A percentile compares a stretch with the other conserved stretches of the same genome.
Evolutionary conservation across 2,888 invertebrate genomes (phyloP).

Genomic region (Bellardia bayeri): DNA sequence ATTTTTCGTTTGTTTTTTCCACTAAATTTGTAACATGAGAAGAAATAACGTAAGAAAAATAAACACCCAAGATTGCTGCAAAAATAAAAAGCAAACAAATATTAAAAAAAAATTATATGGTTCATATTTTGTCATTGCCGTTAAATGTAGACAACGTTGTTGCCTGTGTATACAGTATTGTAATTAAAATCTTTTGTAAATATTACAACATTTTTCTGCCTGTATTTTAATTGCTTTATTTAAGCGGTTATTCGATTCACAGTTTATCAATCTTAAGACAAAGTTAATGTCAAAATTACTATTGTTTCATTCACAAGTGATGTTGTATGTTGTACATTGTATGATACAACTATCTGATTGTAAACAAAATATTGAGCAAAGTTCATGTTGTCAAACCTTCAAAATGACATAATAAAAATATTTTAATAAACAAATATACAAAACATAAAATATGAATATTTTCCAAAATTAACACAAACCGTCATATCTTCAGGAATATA

Average conservation of each 20-base stretch:
- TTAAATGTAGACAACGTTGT: constrained; percentile 25
- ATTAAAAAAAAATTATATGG: constrained; percentile 22
- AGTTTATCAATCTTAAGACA: constrained; percentile 11
- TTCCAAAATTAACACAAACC: too few species aligned
- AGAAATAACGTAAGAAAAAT: constrained; percentile 11
- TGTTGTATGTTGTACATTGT: too few species aligned
- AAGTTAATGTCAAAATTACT: constrained; percentile 3
- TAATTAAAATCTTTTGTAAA: constrained; percentile 52
- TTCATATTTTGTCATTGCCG: constrained; percentile 45
- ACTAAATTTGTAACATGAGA: constrained; percentile 48
- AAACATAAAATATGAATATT: too few species aligned
- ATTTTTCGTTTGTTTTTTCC: neutral
- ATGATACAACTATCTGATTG: too few species aligned
- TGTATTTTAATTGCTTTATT: neutral
- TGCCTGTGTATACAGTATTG: neutral
- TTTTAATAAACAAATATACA: too few species aligned
- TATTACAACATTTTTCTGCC: constrained; percentile 14
- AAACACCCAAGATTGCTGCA: constrained; percentile 34
- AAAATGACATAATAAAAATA: too few species aligned
- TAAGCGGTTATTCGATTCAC: constrained; percentile 9
- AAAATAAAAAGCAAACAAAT: neutral
- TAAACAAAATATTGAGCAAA: too few species aligned
- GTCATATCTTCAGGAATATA: too few species aligned
- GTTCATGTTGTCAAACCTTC: too few species aligned
- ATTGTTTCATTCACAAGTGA: neutral